Evolutionary conservation across 2,888 invertebrate species (phyloP).

Genomic region (Drosophila subsilvestris): DNA sequence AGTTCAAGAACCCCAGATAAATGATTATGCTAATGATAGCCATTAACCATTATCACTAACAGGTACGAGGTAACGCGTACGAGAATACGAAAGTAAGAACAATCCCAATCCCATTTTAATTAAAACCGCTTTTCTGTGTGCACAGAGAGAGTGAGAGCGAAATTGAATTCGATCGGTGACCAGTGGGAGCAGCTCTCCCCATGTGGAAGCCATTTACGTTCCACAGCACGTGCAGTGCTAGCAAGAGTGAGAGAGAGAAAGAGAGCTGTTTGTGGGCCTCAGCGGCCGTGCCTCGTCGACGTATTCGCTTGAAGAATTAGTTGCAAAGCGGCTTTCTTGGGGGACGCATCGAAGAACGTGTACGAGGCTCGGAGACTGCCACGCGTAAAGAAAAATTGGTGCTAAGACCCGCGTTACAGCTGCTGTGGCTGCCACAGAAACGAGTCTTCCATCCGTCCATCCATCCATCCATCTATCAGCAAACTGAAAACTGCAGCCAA

Average conservation of each 20-base stretch:
- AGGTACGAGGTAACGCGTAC: slow-evolving; percentile 28
- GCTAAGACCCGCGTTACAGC: slow-evolving; percentile 64
- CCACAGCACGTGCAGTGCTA: slow-evolving; percentile 65
- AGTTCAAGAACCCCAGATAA: slow-evolving; percentile 67
- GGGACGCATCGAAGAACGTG: slow-evolving; percentile 47
- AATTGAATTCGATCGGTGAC: slow-evolving; percentile 12
- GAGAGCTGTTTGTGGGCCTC: slow-evolving; percentile 12
- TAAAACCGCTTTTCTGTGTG: slow-evolving; percentile 46
- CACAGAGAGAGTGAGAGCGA: slow-evolving; percentile 23
- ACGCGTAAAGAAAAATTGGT: slow-evolving; percentile 69
- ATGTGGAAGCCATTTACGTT: slow-evolving; percentile 45
- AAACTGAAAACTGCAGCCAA: slow-evolving; percentile 21
- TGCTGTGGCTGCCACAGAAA: slow-evolving; percentile 19
- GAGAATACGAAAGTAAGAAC: slow-evolving; percentile 31
- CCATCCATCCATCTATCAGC: slow-evolving; percentile 18
- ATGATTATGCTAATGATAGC: slow-evolving; percentile 47
- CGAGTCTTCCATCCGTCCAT: background rate
- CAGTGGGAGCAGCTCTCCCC: slow-evolving; percentile 7
- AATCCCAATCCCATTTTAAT: slow-evolving; percentile 62
- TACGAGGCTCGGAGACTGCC: slow-evolving; percentile 45
- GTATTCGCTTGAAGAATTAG: slow-evolving; percentile 68
- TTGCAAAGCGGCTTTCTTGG: slow-evolving; percentile 75
- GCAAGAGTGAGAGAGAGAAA: slow-evolving; percentile 43
- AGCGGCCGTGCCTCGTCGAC: slow-evolving; percentile 5
- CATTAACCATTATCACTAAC: slow-evolving; percentile 11